Percentiles rank a stretch among this genome's conserved stretches.
These are phyloP conservation scores for Gymnoscopelus microlampas DNA, from an alignment of 2,797 vertebrate species.

Conservation along the genomic window DNA sequence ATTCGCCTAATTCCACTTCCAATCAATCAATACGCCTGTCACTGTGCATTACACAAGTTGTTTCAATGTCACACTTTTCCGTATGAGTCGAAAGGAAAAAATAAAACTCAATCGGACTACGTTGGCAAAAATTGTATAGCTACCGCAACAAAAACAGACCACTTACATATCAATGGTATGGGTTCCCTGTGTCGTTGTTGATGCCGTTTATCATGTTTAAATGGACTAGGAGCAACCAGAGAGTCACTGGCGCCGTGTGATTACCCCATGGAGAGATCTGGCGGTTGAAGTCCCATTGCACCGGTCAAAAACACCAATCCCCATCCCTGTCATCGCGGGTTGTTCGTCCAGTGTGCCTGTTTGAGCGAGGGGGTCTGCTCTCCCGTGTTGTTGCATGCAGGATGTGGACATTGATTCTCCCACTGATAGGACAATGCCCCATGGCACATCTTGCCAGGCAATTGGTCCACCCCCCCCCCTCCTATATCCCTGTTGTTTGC, in stretches of 20 bases:
- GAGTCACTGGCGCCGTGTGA: constrained; percentile 10
- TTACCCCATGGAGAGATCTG: constrained; percentile 64
- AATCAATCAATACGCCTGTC: no score
- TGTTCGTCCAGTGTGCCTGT: constrained; percentile 32
- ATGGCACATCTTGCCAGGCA: constrained; percentile 74
- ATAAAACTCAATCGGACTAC: neutral
- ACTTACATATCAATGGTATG: constrained; percentile 75
- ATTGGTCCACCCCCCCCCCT: constrained; percentile 67
- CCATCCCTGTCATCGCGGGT: constrained; percentile 32
- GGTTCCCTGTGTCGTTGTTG: constrained; percentile 53
- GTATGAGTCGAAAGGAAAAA: no score
- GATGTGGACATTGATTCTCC: constrained; percentile 81
- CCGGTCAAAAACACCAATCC: constrained; percentile 38
- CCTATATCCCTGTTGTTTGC: constrained; percentile 41
- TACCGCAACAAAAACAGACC: constrained; percentile 5
- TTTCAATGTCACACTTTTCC: no score
- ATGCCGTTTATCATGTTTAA: constrained; percentile 49
- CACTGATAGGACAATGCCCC: constrained; percentile 78
- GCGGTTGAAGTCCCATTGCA: constrained; percentile 30
- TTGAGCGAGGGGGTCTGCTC: constrained; percentile 54
- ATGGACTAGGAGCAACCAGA: constrained; percentile 21
- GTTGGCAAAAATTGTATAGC: neutral
- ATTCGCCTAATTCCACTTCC: no score
- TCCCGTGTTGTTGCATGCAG: constrained; percentile 68
- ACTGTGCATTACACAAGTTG: no score